A percentile compares a stretch with the other conserved stretches of the same genome.
These are phyloP conservation scores for Danio choprae DNA, from an alignment of 2,797 vertebrate species.

Conservation along the genomic window DNA sequence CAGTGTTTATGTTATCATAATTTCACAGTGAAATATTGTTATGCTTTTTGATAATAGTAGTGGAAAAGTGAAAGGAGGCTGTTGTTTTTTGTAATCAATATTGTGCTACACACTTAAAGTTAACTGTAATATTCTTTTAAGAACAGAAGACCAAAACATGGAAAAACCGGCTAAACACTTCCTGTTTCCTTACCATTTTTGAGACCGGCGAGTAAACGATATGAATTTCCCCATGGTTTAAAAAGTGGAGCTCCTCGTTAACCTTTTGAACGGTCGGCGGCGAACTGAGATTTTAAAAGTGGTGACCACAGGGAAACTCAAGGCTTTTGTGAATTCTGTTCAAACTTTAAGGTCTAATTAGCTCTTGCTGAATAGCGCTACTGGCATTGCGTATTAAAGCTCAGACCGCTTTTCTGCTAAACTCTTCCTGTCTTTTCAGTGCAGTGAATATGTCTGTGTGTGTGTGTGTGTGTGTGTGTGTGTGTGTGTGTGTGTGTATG, in stretches of 20 bases:
- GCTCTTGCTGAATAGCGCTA: slow-evolving; percentile 46
- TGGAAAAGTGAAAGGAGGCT: too few species aligned
- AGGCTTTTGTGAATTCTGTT: slow-evolving; percentile 27
- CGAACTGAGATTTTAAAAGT: slow-evolving; percentile 28
- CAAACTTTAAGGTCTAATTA: slow-evolving; percentile 42
- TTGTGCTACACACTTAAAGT: background rate
- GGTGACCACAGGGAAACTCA: slow-evolving; percentile 14
- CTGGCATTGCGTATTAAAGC: background rate
- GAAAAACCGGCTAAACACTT: background rate
- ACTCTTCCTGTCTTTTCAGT: background rate
- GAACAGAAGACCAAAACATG: background rate
- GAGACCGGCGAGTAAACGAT: background rate
- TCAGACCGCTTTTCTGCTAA: slow-evolving; percentile 9
- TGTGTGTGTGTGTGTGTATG: too few species aligned
- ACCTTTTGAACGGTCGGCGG: slow-evolving; percentile 32
- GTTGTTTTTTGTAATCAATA: background rate
- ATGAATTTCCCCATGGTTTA: slow-evolving; percentile 5
- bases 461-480: too few species aligned
- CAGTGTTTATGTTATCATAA: too few species aligned
- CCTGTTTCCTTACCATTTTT: slow-evolving; percentile 1
- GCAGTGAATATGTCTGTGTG: background rate
- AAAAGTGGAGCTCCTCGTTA: slow-evolving; percentile 1
- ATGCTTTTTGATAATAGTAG: too few species aligned
- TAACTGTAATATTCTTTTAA: background rate
- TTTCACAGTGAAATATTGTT: too few species aligned